Percentiles rank a stretch among this genome's conserved stretches.
Conservation (phyloP, 1,140 invertebrate genomes). For the Bombyx mandarina region DNA sequence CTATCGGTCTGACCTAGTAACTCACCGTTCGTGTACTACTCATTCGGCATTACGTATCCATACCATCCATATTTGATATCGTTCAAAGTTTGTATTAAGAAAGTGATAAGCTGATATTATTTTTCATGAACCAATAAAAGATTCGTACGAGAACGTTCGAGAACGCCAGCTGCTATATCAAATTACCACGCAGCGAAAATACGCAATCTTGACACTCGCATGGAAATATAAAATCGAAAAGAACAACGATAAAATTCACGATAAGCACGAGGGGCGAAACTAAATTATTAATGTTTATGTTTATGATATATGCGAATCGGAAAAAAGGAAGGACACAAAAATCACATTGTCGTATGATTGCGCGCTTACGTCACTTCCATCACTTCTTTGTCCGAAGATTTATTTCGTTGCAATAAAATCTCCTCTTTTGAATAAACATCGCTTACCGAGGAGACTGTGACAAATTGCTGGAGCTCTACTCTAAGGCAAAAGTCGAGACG, state of each 20-base stretch:
- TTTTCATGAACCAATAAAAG: constrained; percentile 26
- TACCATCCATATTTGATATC: too few species aligned
- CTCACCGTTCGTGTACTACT: constrained; percentile 10
- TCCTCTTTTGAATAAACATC: constrained; percentile 66
- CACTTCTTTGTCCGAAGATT: constrained; percentile 39
- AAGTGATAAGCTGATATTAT: constrained; percentile 21
- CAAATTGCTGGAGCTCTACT: constrained; percentile 42
- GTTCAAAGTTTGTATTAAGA: too few species aligned
- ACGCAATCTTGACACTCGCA: background rate
- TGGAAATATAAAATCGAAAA: background rate
- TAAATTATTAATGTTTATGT: constrained; percentile 3
- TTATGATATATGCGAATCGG: background rate
- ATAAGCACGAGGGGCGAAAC: background rate
- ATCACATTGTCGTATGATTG: constrained; percentile 41
- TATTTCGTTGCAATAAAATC: constrained; percentile 56
- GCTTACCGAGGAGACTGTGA: constrained; percentile 36
- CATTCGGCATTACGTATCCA: too few species aligned
- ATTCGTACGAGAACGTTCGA: background rate
- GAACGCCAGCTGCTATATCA: background rate
- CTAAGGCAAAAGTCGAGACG: constrained; percentile 40
- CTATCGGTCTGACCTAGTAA: constrained; percentile 43
- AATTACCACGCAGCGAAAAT: background rate
- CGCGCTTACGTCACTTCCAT: constrained; percentile 40
- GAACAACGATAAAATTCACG: too few species aligned
- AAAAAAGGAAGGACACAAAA: constrained; percentile 19